Evolutionary conservation across 2,888 invertebrate genomes (phyloP).

Genomic region (Xylocampa areola): DNA sequence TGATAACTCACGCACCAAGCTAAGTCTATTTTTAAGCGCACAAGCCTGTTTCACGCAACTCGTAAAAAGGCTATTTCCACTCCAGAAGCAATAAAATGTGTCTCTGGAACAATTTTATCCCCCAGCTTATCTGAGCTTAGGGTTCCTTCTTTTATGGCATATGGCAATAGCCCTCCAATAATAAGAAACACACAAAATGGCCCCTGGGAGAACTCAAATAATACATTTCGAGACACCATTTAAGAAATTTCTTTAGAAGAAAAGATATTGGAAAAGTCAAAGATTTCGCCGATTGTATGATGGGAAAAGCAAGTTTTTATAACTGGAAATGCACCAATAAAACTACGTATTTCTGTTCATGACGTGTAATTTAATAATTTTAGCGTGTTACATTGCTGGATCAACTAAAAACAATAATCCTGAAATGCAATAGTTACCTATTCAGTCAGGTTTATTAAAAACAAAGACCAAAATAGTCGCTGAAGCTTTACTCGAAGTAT

Average conservation of each 20-base stretch:
- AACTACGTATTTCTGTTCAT: conserved; percentile 5
- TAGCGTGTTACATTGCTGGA: conserved; percentile 15
- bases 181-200: conserved; percentile 66
- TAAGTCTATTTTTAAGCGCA: conserved; percentile 62
- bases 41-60: conserved; percentile 64
- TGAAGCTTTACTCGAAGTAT: background rate
- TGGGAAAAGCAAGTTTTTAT: conserved; percentile 2
- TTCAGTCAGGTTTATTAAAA: too few relatives aligned
- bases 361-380: conserved; percentile 7
- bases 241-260: background rate
- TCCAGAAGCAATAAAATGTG: conserved; percentile 71
- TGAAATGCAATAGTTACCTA: conserved; percentile 3
- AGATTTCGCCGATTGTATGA: background rate
- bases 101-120: conserved; percentile 68
- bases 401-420: conserved; percentile 10
- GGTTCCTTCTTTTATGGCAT: conserved; percentile 62
- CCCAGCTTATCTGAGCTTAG: conserved; percentile 66
- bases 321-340: conserved; percentile 3
- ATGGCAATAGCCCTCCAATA: conserved; percentile 63
- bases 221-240: conserved; percentile 57
- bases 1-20: conserved; percentile 39
- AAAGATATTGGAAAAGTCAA: background rate
- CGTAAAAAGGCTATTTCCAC: conserved; percentile 75
- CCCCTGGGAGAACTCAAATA: conserved; percentile 60
- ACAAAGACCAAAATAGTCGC: too few relatives aligned